These are phyloP conservation scores for Chiridota heheva DNA, from an alignment of 35 echinoderm and acorn worm genomes.

Conservation along the genomic window DNA sequence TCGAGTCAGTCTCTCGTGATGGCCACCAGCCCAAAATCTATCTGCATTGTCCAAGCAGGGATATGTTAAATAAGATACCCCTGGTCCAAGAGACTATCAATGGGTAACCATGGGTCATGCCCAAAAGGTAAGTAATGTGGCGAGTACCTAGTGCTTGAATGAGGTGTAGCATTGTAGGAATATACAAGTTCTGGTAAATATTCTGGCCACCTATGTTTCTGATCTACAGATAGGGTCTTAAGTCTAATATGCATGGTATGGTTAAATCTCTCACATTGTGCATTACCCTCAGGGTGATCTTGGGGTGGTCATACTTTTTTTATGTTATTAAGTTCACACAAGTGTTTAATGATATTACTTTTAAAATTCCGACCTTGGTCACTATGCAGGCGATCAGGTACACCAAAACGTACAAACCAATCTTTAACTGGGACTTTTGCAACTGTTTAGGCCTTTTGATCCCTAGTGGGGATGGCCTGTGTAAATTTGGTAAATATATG, in stretches of 20 bases:
- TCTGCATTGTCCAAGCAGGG: no score
- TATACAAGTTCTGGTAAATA: constrained; percentile 21
- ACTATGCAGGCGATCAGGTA: constrained; percentile 4
- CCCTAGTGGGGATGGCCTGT: constrained; percentile 50
- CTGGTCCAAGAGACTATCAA: no score
- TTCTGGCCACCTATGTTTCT: constrained; percentile 57
- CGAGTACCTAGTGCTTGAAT: constrained; percentile 44
- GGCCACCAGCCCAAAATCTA: no score
- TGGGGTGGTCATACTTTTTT: constrained; percentile 22
- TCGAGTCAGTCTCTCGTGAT: no score
- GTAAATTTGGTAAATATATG: constrained; percentile 75
- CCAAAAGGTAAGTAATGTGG: constrained; percentile 66
- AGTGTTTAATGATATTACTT: neutral
- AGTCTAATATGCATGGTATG: constrained; percentile 28
- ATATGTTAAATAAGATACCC: no score
- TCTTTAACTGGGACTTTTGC: constrained; percentile 5
- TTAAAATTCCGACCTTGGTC: constrained; percentile 51
- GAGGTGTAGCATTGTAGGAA: constrained; percentile 48
- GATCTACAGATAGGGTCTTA: constrained; percentile 1
- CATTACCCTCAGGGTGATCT: constrained; percentile 48
- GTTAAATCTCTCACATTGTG: constrained; percentile 43
- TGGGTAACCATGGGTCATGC: constrained; percentile 23
- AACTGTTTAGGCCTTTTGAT: constrained; percentile 38
- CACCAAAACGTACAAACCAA: constrained; percentile 14
- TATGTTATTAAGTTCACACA: constrained; percentile 31